Evolutionary conservation across 1,140 invertebrate species (phyloP), one percentile per base, ranked within the genome.

Genomic region (Drosophila murphyi): DNA sequence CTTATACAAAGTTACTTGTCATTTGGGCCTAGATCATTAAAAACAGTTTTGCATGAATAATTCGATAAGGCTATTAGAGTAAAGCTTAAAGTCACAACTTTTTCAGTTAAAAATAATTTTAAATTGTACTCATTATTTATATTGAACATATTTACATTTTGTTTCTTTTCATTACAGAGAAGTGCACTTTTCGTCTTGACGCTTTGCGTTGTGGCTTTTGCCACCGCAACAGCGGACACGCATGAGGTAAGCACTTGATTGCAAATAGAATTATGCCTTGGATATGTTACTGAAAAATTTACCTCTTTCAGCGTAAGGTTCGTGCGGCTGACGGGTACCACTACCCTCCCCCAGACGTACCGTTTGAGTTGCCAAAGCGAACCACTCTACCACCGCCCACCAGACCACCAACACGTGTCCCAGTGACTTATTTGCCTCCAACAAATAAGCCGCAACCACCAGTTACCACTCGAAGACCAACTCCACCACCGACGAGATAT

Each of bases 181-280:
- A 90, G 85, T 86, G 88, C 91, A 82, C 72, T 92, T 79, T 87
- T 90, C 70, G 76, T 91, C 50, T 75, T 92, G 57, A 78, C 90
- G 85, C 82, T 92, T 64, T 92, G 91, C 91, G 91, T 65, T 76
- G 80, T 89, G 65, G 86, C 91, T 7, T 73, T 81, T 47, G 83
- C 91, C 77, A 82, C 83, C 63, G 80, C 80, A 54, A 69, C 78
- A 55, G 88, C 80, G 52, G 87, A 89, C 35, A 79, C 56, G 41
- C 85, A 90, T 82, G 88, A 78, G 91, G 91, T 92, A 91, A 87
- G 86, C 62, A 28, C 35, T 48, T 10, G n/a, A n/a, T 3, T 2
- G 8, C 8, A 4, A 3, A 10, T 8, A 1, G 3, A 28, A 48
- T 5, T 3, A 28, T 5, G 2, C 8, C 43, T 5, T 6, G 0